A percentile compares a stretch with the other conserved stretches of the same genome.
Conservation (phyloP, 2,888 invertebrate genomes). For the Lasius fuliginosus region DNA sequence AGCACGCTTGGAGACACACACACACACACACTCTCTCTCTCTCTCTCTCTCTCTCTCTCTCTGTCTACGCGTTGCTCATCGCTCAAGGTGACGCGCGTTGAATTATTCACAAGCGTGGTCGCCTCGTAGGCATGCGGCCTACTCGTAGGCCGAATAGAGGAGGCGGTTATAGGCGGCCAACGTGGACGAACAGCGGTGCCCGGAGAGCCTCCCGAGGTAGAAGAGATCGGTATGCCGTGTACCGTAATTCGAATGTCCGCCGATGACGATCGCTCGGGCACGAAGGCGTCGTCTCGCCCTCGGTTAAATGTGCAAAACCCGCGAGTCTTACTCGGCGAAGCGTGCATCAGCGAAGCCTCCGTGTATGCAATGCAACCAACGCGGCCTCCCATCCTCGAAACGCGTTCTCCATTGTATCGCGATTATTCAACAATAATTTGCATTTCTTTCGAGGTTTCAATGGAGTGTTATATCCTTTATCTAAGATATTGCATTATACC, state of each 20-base stretch:
- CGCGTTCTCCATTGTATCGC: constrained; percentile 1
- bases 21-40: too few relatives aligned
- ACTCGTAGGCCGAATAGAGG: constrained; percentile 61
- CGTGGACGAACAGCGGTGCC: constrained; percentile 37
- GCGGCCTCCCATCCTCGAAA: background rate
- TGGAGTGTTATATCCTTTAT: background rate
- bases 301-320: constrained; percentile 32
- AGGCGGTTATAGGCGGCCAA: constrained; percentile 61
- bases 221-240: constrained; percentile 70
- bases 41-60: constrained; percentile 27
- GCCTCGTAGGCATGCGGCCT: constrained; percentile 60
- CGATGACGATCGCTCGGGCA: constrained; percentile 64
- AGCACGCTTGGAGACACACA: constrained; percentile 45
- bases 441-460: background rate
- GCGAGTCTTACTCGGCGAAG: constrained; percentile 17
- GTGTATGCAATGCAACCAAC: background rate
- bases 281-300: constrained; percentile 43
- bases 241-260: constrained; percentile 71
- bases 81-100: constrained; percentile 81
- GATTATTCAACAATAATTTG: background rate
- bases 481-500: background rate
- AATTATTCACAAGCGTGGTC: constrained; percentile 82
- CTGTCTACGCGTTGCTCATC: constrained; percentile 79
- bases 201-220: constrained; percentile 35
- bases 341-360: constrained; percentile 42